phyloP scores from a whole-genome alignment of 2,888 invertebrate genomes.

The Conops quadrifasciatus region DNA sequence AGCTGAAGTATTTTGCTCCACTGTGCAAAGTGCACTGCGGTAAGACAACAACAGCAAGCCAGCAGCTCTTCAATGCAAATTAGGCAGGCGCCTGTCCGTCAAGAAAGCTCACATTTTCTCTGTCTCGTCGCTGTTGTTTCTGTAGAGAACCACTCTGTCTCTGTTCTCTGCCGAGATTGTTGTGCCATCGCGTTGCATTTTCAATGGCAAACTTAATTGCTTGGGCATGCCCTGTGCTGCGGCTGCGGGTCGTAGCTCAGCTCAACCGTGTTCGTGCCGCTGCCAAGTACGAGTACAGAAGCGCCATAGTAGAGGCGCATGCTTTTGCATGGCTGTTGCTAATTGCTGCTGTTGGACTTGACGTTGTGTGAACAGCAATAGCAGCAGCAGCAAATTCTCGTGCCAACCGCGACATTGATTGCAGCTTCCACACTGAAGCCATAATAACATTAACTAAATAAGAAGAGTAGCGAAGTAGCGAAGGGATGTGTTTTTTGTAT shows the following conservation, averaged over 20 bases:
- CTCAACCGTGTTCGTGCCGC: not conserved
- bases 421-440: not conserved
- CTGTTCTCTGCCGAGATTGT: slow-evolving; percentile 29
- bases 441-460: not conserved
- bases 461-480: not conserved
- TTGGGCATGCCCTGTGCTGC: slow-evolving; percentile 44
- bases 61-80: not conserved
- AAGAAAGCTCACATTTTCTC: not conserved
- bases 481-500: too few relatives aligned
- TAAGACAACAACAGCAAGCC: too few relatives aligned
- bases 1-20: slow-evolving; percentile 20
- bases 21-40: slow-evolving; percentile 27
- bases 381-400: slow-evolving; percentile 6
- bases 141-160: not conserved
- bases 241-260: not conserved
- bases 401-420: not conserved
- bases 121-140: not conserved
- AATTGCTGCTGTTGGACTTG: slow-evolving; percentile 16
- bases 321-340: slow-evolving; percentile 17
- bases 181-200: slow-evolving; percentile 44
- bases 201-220: slow-evolving; percentile 55
- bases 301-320: slow-evolving; percentile 19
- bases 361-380: slow-evolving; percentile 6
- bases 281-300: slow-evolving; percentile 23
- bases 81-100: not conserved